Conservation (phyloP, 2,888 invertebrate genomes). For the Liopterus haemorrhoidalis region DNA sequence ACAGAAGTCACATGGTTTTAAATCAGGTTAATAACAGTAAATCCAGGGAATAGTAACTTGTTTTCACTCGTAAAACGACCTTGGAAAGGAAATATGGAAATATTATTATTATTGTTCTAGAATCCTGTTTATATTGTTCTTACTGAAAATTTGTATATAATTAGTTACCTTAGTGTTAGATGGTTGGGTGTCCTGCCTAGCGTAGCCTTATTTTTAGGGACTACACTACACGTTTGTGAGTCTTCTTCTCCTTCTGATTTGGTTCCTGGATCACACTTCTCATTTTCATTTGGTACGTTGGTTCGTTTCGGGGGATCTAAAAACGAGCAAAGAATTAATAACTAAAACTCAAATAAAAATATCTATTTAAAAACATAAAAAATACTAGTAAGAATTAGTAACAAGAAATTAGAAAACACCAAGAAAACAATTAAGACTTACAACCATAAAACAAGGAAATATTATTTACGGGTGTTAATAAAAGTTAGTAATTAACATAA, state of each 20-base stretch:
- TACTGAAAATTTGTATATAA: neutral
- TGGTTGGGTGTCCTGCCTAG: conserved; percentile 90
- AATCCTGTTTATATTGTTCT: neutral
- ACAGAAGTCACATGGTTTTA: no score
- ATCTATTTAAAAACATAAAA: no score
- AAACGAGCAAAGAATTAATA: conserved; percentile 9
- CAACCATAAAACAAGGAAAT: conserved; percentile 11
- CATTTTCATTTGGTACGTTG: conserved; percentile 50
- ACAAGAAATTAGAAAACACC: no score
- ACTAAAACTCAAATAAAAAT: conserved; percentile 14
- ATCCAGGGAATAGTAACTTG: no score
- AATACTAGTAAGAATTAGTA: no score
- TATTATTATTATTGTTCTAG: neutral
- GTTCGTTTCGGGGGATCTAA: conserved; percentile 42
- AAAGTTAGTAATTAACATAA: neutral
- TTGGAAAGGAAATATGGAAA: no score
- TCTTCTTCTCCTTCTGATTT: conserved; percentile 86
- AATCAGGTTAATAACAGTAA: no score
- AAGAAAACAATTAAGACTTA: conserved; percentile 3
- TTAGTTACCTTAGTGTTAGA: conserved; percentile 68
- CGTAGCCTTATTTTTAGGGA: conserved; percentile 56
- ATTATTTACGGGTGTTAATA: conserved; percentile 10
- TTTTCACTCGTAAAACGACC: no score
- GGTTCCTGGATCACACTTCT: conserved; percentile 63
- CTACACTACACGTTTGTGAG: conserved; percentile 57